These are phyloP conservation scores for Conchocele bisecta DNA, from an alignment of 2,888 invertebrate species.

Conservation along the genomic window DNA sequence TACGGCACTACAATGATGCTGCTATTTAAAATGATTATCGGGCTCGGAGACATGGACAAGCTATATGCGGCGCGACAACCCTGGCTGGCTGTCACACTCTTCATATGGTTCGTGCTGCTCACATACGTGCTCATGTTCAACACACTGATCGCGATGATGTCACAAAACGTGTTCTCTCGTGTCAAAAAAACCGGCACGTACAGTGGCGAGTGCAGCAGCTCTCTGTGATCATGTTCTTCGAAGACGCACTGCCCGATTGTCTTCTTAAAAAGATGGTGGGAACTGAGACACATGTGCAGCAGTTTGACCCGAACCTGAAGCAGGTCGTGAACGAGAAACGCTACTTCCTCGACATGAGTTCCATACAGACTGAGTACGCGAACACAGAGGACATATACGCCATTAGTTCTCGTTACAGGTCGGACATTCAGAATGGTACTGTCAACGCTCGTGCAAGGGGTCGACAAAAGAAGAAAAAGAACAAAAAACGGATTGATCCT, in stretches of 20 bases:
- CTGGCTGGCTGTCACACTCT: conserved; percentile 66
- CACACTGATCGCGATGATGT: conserved; percentile 75
- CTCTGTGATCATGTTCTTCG: conserved; percentile 65
- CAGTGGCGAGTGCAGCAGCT: conserved; percentile 69
- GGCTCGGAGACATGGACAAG: conserved; percentile 62
- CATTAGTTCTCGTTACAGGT: no score
- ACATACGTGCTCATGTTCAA: conserved; percentile 72
- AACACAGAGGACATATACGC: conserved; percentile 59
- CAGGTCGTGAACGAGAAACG: conserved; percentile 53
- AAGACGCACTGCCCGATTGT: conserved; percentile 54
- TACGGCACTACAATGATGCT: conserved; percentile 63
- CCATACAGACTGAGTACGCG: conserved; percentile 65
- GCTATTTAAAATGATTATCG: conserved; percentile 72
- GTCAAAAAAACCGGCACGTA: conserved; percentile 62
- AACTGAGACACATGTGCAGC: conserved; percentile 47
- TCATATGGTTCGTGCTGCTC: conserved; percentile 63
- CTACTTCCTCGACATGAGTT: conserved; percentile 63
- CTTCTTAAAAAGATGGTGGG: conserved; percentile 53
- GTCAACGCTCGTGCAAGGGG: no score
- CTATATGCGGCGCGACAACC: conserved; percentile 62
- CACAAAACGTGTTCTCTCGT: conserved; percentile 71
- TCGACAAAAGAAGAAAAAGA: no score
- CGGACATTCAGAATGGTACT: no score
- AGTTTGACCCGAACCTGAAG: conserved; percentile 58
- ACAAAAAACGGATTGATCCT: conserved; percentile 52